phyloP scores from a whole-genome alignment of 1,140 invertebrate genomes.

The Subanguina moxae region DNA sequence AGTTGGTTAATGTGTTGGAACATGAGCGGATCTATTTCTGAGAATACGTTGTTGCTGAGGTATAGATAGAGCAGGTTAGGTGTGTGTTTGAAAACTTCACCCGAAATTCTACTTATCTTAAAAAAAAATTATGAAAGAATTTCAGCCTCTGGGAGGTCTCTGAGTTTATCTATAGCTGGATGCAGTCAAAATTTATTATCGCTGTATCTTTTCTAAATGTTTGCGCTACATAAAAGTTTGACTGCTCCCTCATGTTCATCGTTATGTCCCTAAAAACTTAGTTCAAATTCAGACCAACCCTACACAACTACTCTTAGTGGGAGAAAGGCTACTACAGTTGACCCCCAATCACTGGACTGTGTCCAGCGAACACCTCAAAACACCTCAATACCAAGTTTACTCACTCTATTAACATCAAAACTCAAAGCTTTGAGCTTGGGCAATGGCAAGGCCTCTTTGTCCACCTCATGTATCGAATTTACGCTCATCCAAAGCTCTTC shows the following conservation, averaged over 20 bases:
- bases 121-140: not conserved
- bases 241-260: too few species aligned
- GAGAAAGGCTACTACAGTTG: too few species aligned
- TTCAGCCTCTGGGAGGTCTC: too few species aligned
- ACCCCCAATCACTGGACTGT: too few species aligned
- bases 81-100: not conserved
- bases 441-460: not conserved
- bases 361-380: not conserved
- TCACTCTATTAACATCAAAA: conserved; percentile 5
- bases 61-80: conserved; percentile 4
- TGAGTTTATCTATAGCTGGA: too few species aligned
- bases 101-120: conserved; percentile 4
- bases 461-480: not conserved
- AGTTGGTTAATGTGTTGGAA: conserved; percentile 6
- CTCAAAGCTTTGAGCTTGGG: conserved; percentile 12
- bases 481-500: conserved; percentile 5
- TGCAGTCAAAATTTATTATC: too few species aligned
- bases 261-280: too few species aligned
- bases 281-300: too few species aligned
- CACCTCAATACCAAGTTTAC: not conserved
- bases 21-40: not conserved
- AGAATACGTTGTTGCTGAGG: conserved; percentile 5
- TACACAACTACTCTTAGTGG: too few species aligned
- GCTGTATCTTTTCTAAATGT: too few species aligned
- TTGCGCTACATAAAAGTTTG: too few species aligned